Evolutionary conservation across 2,113 vertebrate species (phyloP), one percentile per base, ranked within the genome.

Genomic region (Centropus unirufus): DNA sequence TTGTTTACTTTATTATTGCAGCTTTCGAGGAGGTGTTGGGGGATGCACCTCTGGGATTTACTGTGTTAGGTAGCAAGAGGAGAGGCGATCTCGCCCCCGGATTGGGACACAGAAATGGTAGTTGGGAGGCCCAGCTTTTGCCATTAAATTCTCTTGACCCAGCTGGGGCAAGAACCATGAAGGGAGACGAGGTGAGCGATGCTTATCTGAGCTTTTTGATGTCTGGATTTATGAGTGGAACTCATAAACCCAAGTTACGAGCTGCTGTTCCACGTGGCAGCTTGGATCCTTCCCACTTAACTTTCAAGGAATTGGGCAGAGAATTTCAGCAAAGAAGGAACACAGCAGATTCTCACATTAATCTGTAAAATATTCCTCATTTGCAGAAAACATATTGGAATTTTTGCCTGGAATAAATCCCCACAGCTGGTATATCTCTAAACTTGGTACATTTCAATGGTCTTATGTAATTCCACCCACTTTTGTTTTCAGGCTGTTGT

Each of bases 401-500:
- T 49, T 67, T 84, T 84, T 59, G 6, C 73, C 59, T 39, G 47
- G 42, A 11, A 22, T 69, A 36, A 81, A 55, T 1, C 36, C 36
- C 36, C 27, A 15, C 47, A 36, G 1, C 12, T 39, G 19, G 4
- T 81, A 13, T 70, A 34, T 11, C 29, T 69, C 14, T 59, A 51
- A 64, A n/a, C 44, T 76, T 67, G 16, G 51, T 7, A 40, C 34
- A 70, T 69, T 6, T 30, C 26, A n/a, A 5, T 19, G 12, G 19
- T 36, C 2, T 0, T 18, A 1, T 11, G 0, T 42, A 7, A 17
- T 73, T 72, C 70, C 22, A 52, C 14, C 23, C 83, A 27, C 40
- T 82, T 97, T 23, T 92, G 27, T 76, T 88, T 94, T 47, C 95
- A 99, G 99, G 99, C 99, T 29, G 99, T 99, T 23, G 99, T 99